Base-by-base conservation (phyloP, 2,797 vertebrate species). In the Pachyuromys duprasi region DNA sequence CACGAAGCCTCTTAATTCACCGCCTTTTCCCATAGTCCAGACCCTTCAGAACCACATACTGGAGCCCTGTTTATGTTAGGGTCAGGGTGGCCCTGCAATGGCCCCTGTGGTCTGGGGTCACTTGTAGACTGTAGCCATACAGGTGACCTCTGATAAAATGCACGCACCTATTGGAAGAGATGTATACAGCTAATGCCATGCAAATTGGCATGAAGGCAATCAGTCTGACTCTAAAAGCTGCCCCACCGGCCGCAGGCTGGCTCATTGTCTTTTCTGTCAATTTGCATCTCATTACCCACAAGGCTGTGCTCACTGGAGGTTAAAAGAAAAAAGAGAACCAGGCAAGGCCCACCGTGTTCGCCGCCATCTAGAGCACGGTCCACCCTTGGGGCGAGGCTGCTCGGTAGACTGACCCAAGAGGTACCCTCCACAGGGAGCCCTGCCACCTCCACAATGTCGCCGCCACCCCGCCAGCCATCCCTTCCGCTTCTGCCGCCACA, bases 201-300 rank as follows among this genome's bases (percentile, higher is more conserved):
- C 98, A 99, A 98, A 99, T 99, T 98, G 98, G 98, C 97, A 98
- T 82, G 7, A 49, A 99, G 98, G 98, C 98, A 99, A 99, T 99
- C 98, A 98, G 98, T 86, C 98, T 98, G 98, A 98, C 98, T 99
- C 98, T 98, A 98, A 98, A 98, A 98, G 98, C 97, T 98, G 98
- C 98, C 98, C 97, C 91, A 93, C 96, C 22, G 91, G 96, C 98
- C 97, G 91, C 98, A 97, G 98, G 97, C 97, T 97, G 98, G 92
- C 98, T 98, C 97, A 98, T 98, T 98, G 98, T 98, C 98, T 98
- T 93, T 97, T 96, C 97, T 97, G 97, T 98, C 98, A 98, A 98
- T 99, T 98, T 99, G 97, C 98, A 99, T 99, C 98, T 98, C 98
- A 99, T 99, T 98, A 99, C 98, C 98, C 98, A 98, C 98, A 98